Evolutionary conservation across 2,113 vertebrate species (phyloP).

Genomic region (Xiphias gladius): DNA sequence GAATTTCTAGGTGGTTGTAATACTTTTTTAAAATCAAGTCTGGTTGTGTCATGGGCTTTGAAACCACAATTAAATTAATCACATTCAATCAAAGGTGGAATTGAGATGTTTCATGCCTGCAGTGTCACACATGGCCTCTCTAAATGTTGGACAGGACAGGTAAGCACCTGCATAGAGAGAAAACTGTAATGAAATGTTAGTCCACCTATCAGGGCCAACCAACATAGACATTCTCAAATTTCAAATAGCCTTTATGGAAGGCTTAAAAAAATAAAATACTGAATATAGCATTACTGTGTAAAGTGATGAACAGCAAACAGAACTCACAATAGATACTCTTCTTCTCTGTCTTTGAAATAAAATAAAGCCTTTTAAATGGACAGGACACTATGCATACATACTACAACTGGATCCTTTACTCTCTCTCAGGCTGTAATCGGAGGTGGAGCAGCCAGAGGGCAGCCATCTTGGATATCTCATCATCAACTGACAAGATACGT

Average conservation of each 20-base stretch:
- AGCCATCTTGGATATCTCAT: slow-evolving; percentile 78
- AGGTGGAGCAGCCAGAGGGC: slow-evolving; percentile 53
- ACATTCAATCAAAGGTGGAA: neutral
- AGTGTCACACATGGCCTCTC: neutral
- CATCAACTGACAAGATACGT: slow-evolving; percentile 65
- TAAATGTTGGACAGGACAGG: neutral
- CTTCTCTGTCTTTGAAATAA: slow-evolving; percentile 33
- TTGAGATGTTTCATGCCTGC: neutral
- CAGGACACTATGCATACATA: slow-evolving; percentile 18
- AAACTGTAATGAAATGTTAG: slow-evolving; percentile 35
- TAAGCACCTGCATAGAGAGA: slow-evolving; percentile 14
- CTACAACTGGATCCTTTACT: slow-evolving; percentile 61
- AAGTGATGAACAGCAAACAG: slow-evolving; percentile 50
- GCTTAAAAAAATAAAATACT: neutral
- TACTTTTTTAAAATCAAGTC: too few species aligned
- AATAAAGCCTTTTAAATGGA: slow-evolving; percentile 33
- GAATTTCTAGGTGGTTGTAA: neutral
- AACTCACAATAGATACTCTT: slow-evolving; percentile 22
- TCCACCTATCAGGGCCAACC: slow-evolving; percentile 13
- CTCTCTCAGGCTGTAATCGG: slow-evolving; percentile 70
- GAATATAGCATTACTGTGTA: neutral
- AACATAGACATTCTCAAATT: slow-evolving; percentile 4
- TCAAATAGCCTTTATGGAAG: slow-evolving; percentile 7
- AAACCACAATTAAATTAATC: neutral
- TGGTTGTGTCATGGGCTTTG: neutral